Evolutionary conservation across 2,797 vertebrate species (phyloP).

Genomic region (Pseudochaenichthys georgianus): DNA sequence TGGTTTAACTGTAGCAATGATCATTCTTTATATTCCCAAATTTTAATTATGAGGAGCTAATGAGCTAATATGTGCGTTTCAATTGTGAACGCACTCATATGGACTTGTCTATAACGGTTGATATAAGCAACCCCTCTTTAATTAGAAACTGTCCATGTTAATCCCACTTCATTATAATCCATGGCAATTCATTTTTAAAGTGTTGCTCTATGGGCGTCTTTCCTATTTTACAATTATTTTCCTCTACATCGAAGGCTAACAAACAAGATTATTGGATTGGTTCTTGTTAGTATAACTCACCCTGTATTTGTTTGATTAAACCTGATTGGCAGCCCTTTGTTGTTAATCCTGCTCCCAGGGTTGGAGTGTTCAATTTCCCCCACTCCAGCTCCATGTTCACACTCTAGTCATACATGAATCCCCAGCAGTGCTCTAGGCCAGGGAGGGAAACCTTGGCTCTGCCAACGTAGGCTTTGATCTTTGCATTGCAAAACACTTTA

Average conservation of each 20-base stretch:
- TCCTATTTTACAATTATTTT: constrained; percentile 43
- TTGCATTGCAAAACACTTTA: constrained; percentile 52
- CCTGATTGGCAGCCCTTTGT: constrained; percentile 73
- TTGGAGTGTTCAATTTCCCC: constrained; percentile 57
- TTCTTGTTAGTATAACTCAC: constrained; percentile 57
- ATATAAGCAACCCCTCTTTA: not conserved
- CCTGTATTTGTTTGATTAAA: constrained; percentile 68
- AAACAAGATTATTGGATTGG: constrained; percentile 69
- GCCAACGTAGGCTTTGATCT: constrained; percentile 59
- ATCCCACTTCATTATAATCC: constrained; percentile 42
- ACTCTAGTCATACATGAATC: constrained; percentile 60
- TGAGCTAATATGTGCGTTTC: not conserved
- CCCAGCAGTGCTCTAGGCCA: constrained; percentile 44
- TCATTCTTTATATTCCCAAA: too few relatives aligned
- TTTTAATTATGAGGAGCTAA: not conserved
- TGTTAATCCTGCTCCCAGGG: constrained; percentile 67
- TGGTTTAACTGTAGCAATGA: not conserved
- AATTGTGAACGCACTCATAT: not conserved
- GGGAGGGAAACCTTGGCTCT: constrained; percentile 34
- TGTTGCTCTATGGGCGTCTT: constrained; percentile 20
- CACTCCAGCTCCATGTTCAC: constrained; percentile 48
- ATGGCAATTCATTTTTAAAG: constrained; percentile 36
- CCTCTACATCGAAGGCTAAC: constrained; percentile 45
- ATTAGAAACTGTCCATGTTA: constrained; percentile 19
- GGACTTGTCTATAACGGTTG: not conserved